Base-by-base conservation (phyloP, 2,797 vertebrate species). In the Alauda arvensis region DNA sequence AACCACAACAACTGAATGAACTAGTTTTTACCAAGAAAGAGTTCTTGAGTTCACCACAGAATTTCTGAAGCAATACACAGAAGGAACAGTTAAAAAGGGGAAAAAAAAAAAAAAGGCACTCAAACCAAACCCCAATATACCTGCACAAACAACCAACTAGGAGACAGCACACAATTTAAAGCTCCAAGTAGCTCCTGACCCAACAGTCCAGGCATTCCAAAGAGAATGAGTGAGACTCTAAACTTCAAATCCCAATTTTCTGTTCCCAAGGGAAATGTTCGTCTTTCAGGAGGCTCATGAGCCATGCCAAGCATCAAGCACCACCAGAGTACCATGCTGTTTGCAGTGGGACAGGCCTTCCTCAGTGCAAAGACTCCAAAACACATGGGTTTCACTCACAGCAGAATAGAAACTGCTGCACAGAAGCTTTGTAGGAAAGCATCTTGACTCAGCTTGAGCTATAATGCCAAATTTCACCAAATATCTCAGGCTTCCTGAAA, bases 151-250 rank as follows among this genome's bases (percentile, higher is more conserved):
- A 63, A 70, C 5, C 8, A 79, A 16, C 29, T 5, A 37, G 8
- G 14, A 90, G 48, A 37, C 46, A 83, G 42, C 62, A 83, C 9
- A 34, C 24, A 77, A 74, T 10, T 29, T 49, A 29, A 20, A 79
- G 42, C 9, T 60, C 60, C 52, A 12, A 83, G 81, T 0, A 63
- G 53, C 3, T 18, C 61, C 56, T 66, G 16, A 45, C 16, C 26
- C 43, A 59, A 40, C 1, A 0, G 21, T 34, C 61, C 71, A 31
- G 53, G 72, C 31, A 83, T 39, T n/a, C 42, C 46, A 63, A 9
- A 4, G 16, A 78, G 33, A 89, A 67, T 0, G 0, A 56, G 17
- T 18, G 34, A 65, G 6, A 24, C 0, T 1, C 26, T 86, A 8
- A 77, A 83, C 37, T 79, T 69, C 33, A 81, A 81, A 53, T n/a